A percentile compares a stretch with the other conserved stretches of the same genome.
These are phyloP conservation scores for Neopipo cinnamomea DNA, from an alignment of 2,113 vertebrate species.

Conservation along the genomic window DNA sequence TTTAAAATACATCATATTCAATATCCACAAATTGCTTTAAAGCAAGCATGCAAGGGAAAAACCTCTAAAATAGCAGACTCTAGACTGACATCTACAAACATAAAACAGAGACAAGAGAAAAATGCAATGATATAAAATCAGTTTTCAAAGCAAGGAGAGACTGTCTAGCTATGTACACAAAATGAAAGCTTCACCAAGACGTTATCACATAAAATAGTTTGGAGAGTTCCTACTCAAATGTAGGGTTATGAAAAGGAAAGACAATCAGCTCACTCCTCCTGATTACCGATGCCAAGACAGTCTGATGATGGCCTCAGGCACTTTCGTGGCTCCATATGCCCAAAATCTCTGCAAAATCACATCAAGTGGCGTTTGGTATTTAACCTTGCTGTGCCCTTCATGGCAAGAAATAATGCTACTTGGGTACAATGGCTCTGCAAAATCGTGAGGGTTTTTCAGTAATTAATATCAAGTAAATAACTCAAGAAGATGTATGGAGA, in stretches of 20 bases:
- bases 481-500: background rate
- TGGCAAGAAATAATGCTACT: background rate
- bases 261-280: background rate
- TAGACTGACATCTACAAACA: background rate
- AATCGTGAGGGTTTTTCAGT: background rate
- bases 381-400: background rate
- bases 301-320: background rate
- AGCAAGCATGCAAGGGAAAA: background rate
- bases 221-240: background rate
- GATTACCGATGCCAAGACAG: background rate
- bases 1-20: background rate
- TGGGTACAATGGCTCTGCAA: background rate
- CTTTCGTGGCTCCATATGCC: background rate
- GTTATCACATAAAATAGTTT: background rate
- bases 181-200: background rate
- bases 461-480: conserved; percentile 15
- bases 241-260: background rate
- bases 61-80: background rate
- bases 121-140: background rate
- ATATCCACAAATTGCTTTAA: background rate
- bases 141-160: background rate
- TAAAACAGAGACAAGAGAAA: background rate
- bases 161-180: background rate
- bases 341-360: background rate
- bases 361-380: background rate